These are phyloP conservation scores for Apteryx mantelli DNA, from an alignment of 2,113 vertebrate species.

Conservation along the genomic window DNA sequence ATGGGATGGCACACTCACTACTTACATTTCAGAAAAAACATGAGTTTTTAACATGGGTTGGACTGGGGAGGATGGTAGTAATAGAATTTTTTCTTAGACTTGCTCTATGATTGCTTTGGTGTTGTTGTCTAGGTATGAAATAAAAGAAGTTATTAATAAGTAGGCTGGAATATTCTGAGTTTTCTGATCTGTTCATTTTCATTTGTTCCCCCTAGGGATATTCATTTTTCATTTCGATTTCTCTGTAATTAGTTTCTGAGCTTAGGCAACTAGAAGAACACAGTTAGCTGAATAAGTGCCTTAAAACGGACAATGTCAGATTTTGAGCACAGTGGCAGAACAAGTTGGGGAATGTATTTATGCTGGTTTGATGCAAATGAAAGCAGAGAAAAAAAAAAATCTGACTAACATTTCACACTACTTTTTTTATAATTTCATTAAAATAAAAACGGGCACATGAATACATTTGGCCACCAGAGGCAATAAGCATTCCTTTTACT, in stretches of 20 bases:
- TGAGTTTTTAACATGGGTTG: background rate
- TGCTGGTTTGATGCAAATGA: background rate
- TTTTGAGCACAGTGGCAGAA: background rate
- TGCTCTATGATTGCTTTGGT: background rate
- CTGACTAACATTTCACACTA: background rate
- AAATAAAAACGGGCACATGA: background rate
- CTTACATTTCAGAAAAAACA: background rate
- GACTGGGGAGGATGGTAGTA: background rate
- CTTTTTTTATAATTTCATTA: background rate
- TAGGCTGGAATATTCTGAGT: background rate
- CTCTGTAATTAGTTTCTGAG: background rate
- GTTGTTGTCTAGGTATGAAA: background rate
- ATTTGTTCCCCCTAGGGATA: background rate
- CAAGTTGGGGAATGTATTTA: background rate
- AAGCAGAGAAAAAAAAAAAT: background rate
- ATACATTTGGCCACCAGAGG: background rate
- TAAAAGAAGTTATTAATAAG: background rate
- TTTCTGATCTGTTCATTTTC: background rate
- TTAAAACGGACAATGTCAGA: background rate
- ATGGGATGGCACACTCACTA: background rate
- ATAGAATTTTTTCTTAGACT: background rate
- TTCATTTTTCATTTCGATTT: background rate
- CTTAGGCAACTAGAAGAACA: background rate
- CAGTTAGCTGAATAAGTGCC: background rate
- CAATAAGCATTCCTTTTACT: background rate